Base-by-base conservation (phyloP, 2,888 invertebrate genomes). In the Hypsopygia costalis region DNA sequence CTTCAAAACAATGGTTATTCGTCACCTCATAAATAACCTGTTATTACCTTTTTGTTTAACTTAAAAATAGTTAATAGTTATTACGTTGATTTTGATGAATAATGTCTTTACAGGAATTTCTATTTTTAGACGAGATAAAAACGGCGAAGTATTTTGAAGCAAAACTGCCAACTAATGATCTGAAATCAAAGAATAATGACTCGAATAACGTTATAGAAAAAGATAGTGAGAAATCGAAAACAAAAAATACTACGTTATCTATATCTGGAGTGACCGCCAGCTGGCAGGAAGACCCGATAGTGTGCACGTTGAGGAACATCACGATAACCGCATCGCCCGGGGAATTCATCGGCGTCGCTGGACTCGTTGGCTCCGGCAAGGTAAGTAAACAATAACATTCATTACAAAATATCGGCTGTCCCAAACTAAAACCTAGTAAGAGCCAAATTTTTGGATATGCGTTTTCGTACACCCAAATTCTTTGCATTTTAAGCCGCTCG, bases 341-440 rank as follows among this genome's bases (percentile, higher is more conserved):
- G 25, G 89, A 91, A 52, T 82, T 93, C 38, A 77, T 94, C 29
- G 93, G 93, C 1, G 80, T 95, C 1, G 92, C 94, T 29, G 95
- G 95, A 8, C 90, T 93, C 25, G 95, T 95, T 0, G 95, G 95
- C n/a, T 79, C 93, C 3, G 95, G 95, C 40, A 95, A 94, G 90
- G 91, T 90, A 62, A 53, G 48, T 29, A n/a, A n/a, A n/a, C n/a
- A n/a, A n/a, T n/a, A n/a, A n/a, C n/a, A n/a, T n/a, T n/a, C n/a
- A n/a, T n/a, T n/a, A n/a, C n/a, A n/a, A n/a, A n/a, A n/a, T n/a
- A n/a, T n/a, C n/a, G n/a, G n/a, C n/a, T n/a, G n/a, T n/a, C n/a
- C n/a, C n/a, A n/a, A n/a, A n/a, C n/a, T n/a, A n/a, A n/a, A n/a
- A n/a, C n/a, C n/a, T n/a, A n/a, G n/a, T n/a, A n/a, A n/a, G n/a